A percentile compares a stretch with the other conserved stretches of the same genome.
Conservation (phyloP, 2,113 vertebrate genomes). For the Pholis gunnellus region DNA sequence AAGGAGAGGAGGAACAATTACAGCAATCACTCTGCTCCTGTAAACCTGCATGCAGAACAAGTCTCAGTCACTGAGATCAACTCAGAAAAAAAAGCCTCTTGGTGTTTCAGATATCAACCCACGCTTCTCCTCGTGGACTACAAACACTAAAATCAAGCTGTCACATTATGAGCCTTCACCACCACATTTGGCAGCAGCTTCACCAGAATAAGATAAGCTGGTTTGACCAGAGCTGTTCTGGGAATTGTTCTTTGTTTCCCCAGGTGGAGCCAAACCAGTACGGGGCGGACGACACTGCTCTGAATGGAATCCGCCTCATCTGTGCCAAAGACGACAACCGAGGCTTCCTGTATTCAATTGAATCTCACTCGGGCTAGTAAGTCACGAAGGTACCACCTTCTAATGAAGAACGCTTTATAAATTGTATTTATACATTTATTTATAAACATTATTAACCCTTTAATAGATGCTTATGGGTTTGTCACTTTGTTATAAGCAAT, state of each 20-base stretch:
- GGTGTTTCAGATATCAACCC: not conserved
- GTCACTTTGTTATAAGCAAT: not conserved
- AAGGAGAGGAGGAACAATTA: too few species aligned
- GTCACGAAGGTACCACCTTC: not conserved
- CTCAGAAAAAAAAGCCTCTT: too few species aligned
- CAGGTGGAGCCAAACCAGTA: constrained; percentile 79
- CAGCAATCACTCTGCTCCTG: too few species aligned
- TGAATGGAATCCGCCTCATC: constrained; percentile 81
- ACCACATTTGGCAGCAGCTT: not conserved
- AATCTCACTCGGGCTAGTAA: constrained; percentile 74
- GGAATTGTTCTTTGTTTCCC: constrained; percentile 37
- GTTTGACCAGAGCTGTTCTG: not conserved
- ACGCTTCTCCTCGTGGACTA: not conserved
- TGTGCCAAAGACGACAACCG: constrained; percentile 60
- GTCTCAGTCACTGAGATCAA: too few species aligned
- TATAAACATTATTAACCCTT: not conserved
- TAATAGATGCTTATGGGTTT: not conserved
- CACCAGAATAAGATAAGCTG: not conserved
- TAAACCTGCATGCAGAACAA: too few species aligned
- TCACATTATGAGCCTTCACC: not conserved
- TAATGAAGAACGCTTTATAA: not conserved
- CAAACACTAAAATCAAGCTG: not conserved
- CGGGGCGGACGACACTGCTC: constrained; percentile 67
- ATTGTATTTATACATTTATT: too few species aligned
- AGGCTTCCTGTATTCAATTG: constrained; percentile 60